Base-by-base conservation (phyloP, 2,888 invertebrate species). In the Unio delphinus region DNA sequence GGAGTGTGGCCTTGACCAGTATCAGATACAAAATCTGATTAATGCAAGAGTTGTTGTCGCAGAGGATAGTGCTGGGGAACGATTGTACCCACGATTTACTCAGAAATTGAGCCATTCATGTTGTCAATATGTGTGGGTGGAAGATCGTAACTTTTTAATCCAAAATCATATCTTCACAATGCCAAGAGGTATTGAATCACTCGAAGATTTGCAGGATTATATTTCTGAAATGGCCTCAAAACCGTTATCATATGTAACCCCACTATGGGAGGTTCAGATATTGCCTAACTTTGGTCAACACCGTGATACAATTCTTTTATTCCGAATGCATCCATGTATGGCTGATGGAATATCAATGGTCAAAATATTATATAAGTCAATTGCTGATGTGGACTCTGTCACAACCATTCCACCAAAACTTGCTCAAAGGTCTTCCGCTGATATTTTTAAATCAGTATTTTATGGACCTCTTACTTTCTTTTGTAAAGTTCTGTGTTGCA, bases 241-340 rank as follows among this genome's bases (percentile, higher is more conserved):
- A 65, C 89, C 90, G 1, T 82, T 92, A 65, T 83, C 90, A 0
- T 74, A 84, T 23, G 89, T 90, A 28, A 88, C 88, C 67, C 92
- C 92, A 0, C 88, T 92, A 11, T 92, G 92, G 92, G 92, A 92
- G 81, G 87, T 92, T 55, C 91, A 91, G 65, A 89, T 92, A 8
- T 76, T 92, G 18, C 87, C 89, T 4, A 88, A 90, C 72, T 91
- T 89, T 75, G 90, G 90, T 6, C 86, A 88, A 30, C 81, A 81
- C 4, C 82, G 87, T 68, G 91, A 91, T 74, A 90, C 91, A 0
- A 88, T 91, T 57, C 86, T 91, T 11, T 84, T 92, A 61, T 84
- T 92, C 59, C 83, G 92, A 2, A 89, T 91, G 58, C 92, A 92
- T 80, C 92, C 92, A 61, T 90, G 91, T 72, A 82, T 92, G 55